A percentile compares a stretch with the other conserved stretches of the same genome.
Conservation (phyloP, 2,888 invertebrate genomes). For the Melangyna quadrimaculata region DNA sequence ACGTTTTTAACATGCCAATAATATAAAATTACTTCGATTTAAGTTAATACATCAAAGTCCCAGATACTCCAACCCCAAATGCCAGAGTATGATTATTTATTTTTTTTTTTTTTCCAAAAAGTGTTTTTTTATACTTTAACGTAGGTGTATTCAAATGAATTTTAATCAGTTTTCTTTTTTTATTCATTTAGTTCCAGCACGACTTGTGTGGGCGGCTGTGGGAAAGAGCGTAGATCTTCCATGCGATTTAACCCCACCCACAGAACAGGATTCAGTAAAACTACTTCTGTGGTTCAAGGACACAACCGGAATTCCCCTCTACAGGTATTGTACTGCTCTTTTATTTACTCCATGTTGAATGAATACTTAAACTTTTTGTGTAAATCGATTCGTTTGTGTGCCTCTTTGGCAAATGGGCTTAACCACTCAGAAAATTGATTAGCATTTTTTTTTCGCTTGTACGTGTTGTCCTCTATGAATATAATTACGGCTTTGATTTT, state of each 20-base stretch:
- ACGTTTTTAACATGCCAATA: conserved; percentile 17
- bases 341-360: conserved; percentile 21
- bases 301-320: conserved; percentile 90
- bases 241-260: conserved; percentile 90
- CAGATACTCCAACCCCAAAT: background rate
- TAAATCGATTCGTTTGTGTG: conserved; percentile 26
- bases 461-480: background rate
- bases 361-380: conserved; percentile 23
- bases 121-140: background rate
- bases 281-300: conserved; percentile 96
- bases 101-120: background rate
- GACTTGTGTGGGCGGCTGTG: conserved; percentile 88
- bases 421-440: conserved; percentile 32
- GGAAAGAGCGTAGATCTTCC: conserved; percentile 90
- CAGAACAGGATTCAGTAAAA: conserved; percentile 87
- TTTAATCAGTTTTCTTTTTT: conserved; percentile 43
- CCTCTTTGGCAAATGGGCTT: conserved; percentile 19
- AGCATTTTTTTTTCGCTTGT: conserved; percentile 5
- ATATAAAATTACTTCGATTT: conserved; percentile 29
- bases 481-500: background rate
- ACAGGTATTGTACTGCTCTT: conserved; percentile 84
- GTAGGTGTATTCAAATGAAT: conserved; percentile 7
- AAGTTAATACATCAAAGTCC: conserved; percentile 10
- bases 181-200: conserved; percentile 84
- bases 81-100: background rate